Base-by-base conservation (phyloP, 1,140 invertebrate genomes). In the Neoseiulus cucumeris region DNA sequence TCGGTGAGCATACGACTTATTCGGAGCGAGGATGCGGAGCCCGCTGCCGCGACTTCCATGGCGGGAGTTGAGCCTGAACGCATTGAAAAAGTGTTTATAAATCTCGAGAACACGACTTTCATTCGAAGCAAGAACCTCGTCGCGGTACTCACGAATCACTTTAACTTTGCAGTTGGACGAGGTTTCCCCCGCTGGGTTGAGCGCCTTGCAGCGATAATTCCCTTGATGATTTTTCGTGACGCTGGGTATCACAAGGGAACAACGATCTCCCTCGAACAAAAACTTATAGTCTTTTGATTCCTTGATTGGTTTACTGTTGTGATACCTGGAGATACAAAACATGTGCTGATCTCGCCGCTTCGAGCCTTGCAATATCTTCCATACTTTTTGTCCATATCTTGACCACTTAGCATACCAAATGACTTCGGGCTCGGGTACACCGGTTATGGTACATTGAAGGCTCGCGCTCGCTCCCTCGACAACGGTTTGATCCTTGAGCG, bases 161-260 rank as follows among this genome's bases (percentile, higher is more conserved):
- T 78, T 80, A 20, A 90, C 76, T 9, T 76, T 76, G 70, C 87
- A 88, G 67, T 81, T 78, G 70, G 85, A 87, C 0, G 82, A 84
- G 83, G 77, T 84, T 77, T 89, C 85, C 64, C 93, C 93, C 71
- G 86, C 82, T 72, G 82, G 80, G 78, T 96, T 97, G 33, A 82
- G 79, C 64, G 91, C 88, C 75, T 70, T 70, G 68, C 89, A 92
- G 64, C 81, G 82, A 75, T 94, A 94, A 75, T 83, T 82, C 22
- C 91, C 91, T 69, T 89, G 64, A 86, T 81, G 39, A 87, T 82
- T 84, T 72, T 86, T 83, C 68, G 84, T 80, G 22, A 33, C 51
- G 25, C 25, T 18, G 22, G 51, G 33, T 42, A 90, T 87, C 9
- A 87, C 77, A 12, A 91, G 73, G 0, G 86, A 86, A 70, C 87